These are phyloP conservation scores for Albula glossodonta DNA, from an alignment of 2,113 vertebrate species.

Conservation along the genomic window DNA sequence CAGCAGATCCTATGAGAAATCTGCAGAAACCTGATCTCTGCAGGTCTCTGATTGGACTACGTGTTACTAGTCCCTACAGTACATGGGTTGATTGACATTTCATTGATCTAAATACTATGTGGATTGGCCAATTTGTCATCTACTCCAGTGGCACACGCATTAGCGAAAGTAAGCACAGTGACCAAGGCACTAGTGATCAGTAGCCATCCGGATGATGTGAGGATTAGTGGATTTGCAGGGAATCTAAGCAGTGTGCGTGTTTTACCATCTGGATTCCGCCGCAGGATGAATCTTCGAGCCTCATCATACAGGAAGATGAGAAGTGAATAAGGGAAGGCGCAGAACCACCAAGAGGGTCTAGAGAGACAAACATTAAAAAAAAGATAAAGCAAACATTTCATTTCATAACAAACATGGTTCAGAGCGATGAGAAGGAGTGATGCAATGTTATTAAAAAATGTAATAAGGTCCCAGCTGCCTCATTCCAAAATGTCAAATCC, in stretches of 20 bases:
- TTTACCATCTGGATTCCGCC: constrained; percentile 76
- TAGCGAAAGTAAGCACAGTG: no score
- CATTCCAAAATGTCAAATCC: no score
- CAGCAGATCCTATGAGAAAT: no score
- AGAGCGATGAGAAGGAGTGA: background rate
- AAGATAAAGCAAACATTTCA: background rate
- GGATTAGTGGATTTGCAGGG: background rate
- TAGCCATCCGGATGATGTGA: background rate
- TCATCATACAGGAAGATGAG: constrained; percentile 79
- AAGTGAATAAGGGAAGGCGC: constrained; percentile 73
- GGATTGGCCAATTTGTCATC: no score
- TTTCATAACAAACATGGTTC: constrained; percentile 26
- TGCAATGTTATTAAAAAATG: no score
- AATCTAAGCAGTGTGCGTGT: background rate
- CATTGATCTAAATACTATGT: no score
- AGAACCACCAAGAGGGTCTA: constrained; percentile 78
- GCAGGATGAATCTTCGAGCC: constrained; percentile 72
- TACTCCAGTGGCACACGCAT: no score
- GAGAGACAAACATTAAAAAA: constrained; percentile 14
- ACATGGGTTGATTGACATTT: no score
- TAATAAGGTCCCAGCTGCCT: no score
- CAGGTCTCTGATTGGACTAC: no score
- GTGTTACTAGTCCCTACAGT: background rate
- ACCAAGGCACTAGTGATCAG: no score
- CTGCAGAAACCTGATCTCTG: no score